These are phyloP conservation scores for Pagrus major DNA, from an alignment of 2,113 vertebrate species.

Conservation along the genomic window DNA sequence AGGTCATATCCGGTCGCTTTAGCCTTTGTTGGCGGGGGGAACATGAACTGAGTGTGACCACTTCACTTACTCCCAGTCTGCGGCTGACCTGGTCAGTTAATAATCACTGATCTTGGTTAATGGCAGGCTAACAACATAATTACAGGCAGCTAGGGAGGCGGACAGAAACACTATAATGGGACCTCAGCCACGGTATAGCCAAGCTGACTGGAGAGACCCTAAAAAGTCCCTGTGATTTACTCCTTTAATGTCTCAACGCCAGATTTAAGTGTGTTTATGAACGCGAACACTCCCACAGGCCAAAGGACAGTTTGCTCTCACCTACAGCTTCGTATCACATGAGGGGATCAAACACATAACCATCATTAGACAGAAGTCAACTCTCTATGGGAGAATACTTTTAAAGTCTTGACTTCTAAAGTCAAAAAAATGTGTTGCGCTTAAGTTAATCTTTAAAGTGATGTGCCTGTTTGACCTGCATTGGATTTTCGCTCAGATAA, in stretches of 20 bases:
- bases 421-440: background rate
- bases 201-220: conserved; percentile 19
- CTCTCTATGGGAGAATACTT: background rate
- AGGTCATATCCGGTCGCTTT: conserved; percentile 8
- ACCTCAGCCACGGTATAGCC: background rate
- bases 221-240: conserved; percentile 36
- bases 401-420: background rate
- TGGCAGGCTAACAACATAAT: conserved; percentile 62
- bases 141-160: conserved; percentile 41
- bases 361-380: conserved; percentile 20
- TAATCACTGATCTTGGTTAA: conserved; percentile 45
- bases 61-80: conserved; percentile 38
- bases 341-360: conserved; percentile 26
- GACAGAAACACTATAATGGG: conserved; percentile 30
- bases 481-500: background rate
- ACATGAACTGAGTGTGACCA: conserved; percentile 18
- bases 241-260: conserved; percentile 20
- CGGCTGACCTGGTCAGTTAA: conserved; percentile 30
- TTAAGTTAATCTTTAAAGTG: background rate
- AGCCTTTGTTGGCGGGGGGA: background rate
- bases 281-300: background rate
- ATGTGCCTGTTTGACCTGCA: background rate
- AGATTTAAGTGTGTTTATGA: conserved; percentile 31
- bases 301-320: conserved; percentile 4
- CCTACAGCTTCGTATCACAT: conserved; percentile 21